Percentiles rank a stretch among this genome's conserved stretches.
Evolutionary conservation across 2,888 invertebrate genomes (phyloP).

Genomic region (Coelogynopora nodosa): DNA sequence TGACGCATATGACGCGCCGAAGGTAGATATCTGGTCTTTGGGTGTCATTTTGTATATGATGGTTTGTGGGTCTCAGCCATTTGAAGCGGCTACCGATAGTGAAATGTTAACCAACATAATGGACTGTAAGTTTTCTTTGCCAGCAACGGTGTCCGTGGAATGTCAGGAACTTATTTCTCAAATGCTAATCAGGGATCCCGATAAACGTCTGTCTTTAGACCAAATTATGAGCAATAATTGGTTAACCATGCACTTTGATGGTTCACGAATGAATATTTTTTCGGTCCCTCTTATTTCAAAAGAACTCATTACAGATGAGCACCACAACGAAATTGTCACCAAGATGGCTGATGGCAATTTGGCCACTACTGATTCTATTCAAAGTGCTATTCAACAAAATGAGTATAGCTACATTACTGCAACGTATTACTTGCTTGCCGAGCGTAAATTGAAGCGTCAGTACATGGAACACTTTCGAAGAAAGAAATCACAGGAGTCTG

Average conservation of each 20-base stretch:
- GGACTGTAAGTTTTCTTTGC: conserved; percentile 95
- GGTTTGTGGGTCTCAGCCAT: conserved; percentile 92
- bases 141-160: conserved; percentile 76
- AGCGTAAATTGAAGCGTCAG: conserved; percentile 70
- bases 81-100: conserved; percentile 97
- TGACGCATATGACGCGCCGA: conserved; percentile 96
- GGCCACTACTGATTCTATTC: conserved; percentile 85
- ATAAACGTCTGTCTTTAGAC: conserved; percentile 78
- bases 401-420: conserved; percentile 97
- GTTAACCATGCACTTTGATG: conserved; percentile 62
- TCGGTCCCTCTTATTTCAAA: conserved; percentile 79
- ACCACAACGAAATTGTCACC: conserved; percentile 83
- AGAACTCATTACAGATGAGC: conserved; percentile 83
- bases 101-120: conserved; percentile 98
- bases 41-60: conserved; percentile 98
- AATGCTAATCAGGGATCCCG: conserved; percentile 90
- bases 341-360: conserved; percentile 94
- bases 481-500: not conserved
- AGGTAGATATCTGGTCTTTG: conserved; percentile 96
- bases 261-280: conserved; percentile 63
- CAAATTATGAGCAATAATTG: conserved; percentile 83
- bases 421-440: conserved; percentile 91
- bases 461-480: conserved; percentile 3
- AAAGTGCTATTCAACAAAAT: conserved; percentile 84
- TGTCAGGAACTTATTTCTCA: conserved; percentile 81